phyloP scores from a whole-genome alignment of 2,113 vertebrate species.

The Pelobates fuscus region DNA sequence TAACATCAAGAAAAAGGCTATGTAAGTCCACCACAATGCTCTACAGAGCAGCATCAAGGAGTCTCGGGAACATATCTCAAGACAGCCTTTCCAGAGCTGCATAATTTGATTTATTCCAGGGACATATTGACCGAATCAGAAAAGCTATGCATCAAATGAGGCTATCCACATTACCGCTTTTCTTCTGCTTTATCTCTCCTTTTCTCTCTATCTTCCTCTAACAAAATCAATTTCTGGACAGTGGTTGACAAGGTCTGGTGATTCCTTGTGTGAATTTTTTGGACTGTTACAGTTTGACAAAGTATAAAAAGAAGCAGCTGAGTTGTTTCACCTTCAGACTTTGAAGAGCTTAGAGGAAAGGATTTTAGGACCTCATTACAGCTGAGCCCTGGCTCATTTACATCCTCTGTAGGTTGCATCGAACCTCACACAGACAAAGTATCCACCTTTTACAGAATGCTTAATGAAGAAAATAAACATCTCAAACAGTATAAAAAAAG shows the following conservation, averaged over 20 bases:
- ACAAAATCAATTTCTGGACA: constrained; percentile 44
- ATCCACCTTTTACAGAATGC: background rate
- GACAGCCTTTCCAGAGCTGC: constrained; percentile 13
- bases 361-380: constrained; percentile 18
- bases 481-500: no score
- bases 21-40: constrained; percentile 23
- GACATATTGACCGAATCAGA: constrained; percentile 51
- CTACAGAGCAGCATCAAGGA: constrained; percentile 13
- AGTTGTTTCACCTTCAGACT: constrained; percentile 30
- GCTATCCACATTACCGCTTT: constrained; percentile 22
- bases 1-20: constrained; percentile 13
- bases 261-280: constrained; percentile 47
- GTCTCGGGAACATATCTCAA: constrained; percentile 7
- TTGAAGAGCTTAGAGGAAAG: constrained; percentile 2
- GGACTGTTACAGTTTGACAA: constrained; percentile 26
- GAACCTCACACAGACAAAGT: constrained; percentile 10
- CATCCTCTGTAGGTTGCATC: background rate
- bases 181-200: constrained; percentile 2
- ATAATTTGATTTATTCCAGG: constrained; percentile 27
- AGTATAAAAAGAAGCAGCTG: background rate
- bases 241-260: constrained; percentile 48
- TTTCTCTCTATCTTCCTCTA: constrained; percentile 31
- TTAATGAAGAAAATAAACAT: no score
- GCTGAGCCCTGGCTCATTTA: background rate
- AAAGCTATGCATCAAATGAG: constrained; percentile 38